Evolutionary conservation across 2,113 vertebrate species (phyloP), one percentile per base, ranked within the genome.

Genomic region (Phrynosoma platyrhinos): DNA sequence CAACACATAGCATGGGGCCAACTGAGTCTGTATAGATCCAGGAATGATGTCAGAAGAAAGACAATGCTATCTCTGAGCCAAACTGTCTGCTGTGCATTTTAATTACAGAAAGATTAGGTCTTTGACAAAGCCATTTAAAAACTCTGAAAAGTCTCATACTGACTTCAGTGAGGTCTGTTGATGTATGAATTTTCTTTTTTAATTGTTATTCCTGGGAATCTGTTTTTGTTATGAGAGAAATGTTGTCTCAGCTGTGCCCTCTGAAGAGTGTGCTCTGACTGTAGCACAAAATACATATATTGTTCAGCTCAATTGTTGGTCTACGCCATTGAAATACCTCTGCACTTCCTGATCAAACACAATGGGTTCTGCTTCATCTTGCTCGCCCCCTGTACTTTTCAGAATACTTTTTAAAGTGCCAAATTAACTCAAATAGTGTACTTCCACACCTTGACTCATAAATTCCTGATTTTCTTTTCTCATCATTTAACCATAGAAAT

Each of bases 241-340:
- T 55, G 47, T 75, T 86, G 79, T 68, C 55, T 87, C 58, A 81
- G 42, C 58, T 77, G 32, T 87, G 69, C 68, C 78, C 66, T 90
- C 75, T 68, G 62, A 84, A 66, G 82, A 55, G 25, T 20, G 8
- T 52, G 32, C 23, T 66, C 42, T 68, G 64, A 69, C 68, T 85
- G 36, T 71, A 82, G 58, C 78, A 68, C 58, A 76, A 62, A 79
- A 20, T n/a, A 32, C 58, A 42, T 80, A 52, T 27, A 58, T 69
- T 85, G 58, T 88, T 76, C 62, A 90, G 20, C 32, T 82, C 58
- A 55, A 42, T 76, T 90, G 78, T 85, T 84, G 71, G 21, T 64
- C 58, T 90, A 8, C n/a, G n/a, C 55, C 77, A 68, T 32, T 84
- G 68, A 87, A 90, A 52, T 80, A 30, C 18, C 69, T 79, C 66